Base-by-base conservation (phyloP, 2,888 invertebrate species). In the Podabrus alpinus region DNA sequence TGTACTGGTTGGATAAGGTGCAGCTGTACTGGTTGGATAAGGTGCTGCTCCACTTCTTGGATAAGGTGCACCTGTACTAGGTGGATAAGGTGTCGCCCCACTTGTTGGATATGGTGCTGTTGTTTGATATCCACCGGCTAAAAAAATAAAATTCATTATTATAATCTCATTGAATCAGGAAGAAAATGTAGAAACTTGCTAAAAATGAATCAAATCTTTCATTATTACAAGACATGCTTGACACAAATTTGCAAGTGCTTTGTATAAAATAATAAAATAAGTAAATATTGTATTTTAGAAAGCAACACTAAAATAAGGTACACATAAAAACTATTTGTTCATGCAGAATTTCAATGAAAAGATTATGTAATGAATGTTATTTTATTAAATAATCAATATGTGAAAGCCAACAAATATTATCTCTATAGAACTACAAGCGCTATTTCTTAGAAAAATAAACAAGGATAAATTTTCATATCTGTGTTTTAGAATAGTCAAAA, bases 11-110 rank as follows among this genome's bases (percentile, higher is more conserved):
- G 74, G 74, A 15, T 69, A 70, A 13, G 69, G 69, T 24, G 73
- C 45, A 11, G 24, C 59, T 19, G 11, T 60, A 19, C 16, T 29
- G 15, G 60, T 9, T 59, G 74, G 67, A 71, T 74, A 74, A 13
- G 74, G 71, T 13, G 64, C 59, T 21, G 66, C 64, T 25, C 66
- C 75, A 15, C 60, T 69, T n/a, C 59, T 61, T 75, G 24, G 15
- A 66, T 66, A 62, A n/a, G 29, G 9, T 24, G 24, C 9, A 24
- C 9, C 9, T 24, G 9, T 9, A 60, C 16, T 15, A 60, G 60
- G 15, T 15, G 60, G 60, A 60, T 64, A 64, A n/a, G 62, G 62
- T 64, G 62, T 9, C 19, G 21, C n/a, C 21, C 62, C 62, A 64
- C 15, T 16, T 64, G 19, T 21, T 19, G 62, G 62, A 64, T 64